Evolutionary conservation across 2,113 vertebrate species (phyloP), one percentile per base, ranked within the genome.

Genomic region (Brachypodius melanocephalos): DNA sequence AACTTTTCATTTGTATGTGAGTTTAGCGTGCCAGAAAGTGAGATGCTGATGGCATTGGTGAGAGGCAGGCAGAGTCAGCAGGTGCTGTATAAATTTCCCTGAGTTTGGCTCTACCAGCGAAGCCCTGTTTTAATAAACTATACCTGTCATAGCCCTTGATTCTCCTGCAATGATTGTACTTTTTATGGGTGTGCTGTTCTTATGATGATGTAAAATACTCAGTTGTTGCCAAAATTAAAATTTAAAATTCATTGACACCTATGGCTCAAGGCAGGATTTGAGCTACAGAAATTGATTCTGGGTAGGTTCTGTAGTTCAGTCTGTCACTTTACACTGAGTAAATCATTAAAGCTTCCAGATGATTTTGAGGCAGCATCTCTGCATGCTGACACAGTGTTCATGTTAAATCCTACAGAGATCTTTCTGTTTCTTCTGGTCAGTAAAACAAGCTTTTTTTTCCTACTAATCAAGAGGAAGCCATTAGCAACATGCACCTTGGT

Each of bases 221-320:
- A 0, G 19, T 61, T 95, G 67, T 88, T 93, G 90, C 75, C 85
- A 83, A 90, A 71, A 85, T 90, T 93, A 95, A 90, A 83, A 91
- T 90, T 72, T 87, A 88, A 92, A 95, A 95, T 91, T 93, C 46
- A 88, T 89, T 95, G 81, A 76, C 67, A 75, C 40, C 74, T 88
- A 34, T 81, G 77, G 80, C 77, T 84, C 76, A 58, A 80, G 66
- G 57, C 73, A 78, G 85, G 42, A 49, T 92, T 69, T 93, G 87
- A 95, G 45, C 58, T 63, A 62, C 17, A 12, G 55, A 79, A 91
- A 91, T 94, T 95, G 71, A 92, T 95, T 92, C 68, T 72, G 54
- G 46, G 65, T 34, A 78, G 68, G 34, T 63, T 90, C 83, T 89
- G n/a, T 72, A 57, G 57, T 93, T 82, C 88, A 83, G 63, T 90